Conservation (phyloP, 2,888 invertebrate species). For the Caradrina kadenii region DNA sequence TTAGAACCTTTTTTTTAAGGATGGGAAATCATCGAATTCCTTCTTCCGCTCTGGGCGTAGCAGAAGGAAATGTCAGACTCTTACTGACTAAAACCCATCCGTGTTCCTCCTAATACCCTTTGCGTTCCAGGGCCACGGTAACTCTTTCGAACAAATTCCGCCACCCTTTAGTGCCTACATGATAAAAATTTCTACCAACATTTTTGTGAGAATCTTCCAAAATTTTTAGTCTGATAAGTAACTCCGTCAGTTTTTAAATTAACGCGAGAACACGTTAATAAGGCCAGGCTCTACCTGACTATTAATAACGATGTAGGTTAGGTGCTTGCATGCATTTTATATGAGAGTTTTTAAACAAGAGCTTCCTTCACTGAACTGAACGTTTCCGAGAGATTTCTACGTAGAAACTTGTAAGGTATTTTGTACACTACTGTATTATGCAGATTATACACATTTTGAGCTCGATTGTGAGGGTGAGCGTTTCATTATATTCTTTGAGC, state of each 20-base stretch:
- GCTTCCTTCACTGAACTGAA: slow-evolving; percentile 32
- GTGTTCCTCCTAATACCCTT: too few species aligned
- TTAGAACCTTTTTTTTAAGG: too few species aligned
- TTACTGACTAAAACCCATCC: too few species aligned
- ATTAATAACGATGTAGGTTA: slow-evolving; percentile 51
- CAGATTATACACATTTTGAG: slow-evolving; percentile 31
- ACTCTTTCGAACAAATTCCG: too few species aligned
- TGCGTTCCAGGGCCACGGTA: too few species aligned
- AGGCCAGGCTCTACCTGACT: slow-evolving; percentile 28
- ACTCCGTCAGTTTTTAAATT: slow-evolving; percentile 48
- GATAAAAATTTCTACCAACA: too few species aligned
- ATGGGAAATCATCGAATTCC: too few species aligned
- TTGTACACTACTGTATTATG: slow-evolving; percentile 30
- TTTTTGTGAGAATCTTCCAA: not conserved
- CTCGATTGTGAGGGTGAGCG: slow-evolving; percentile 6
- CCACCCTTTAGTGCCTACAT: too few species aligned
- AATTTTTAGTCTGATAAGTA: slow-evolving; percentile 15
- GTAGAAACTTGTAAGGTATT: slow-evolving; percentile 22
- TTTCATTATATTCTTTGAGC: slow-evolving; percentile 22
- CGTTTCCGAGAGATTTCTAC: slow-evolving; percentile 31
- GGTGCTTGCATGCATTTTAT: slow-evolving; percentile 56
- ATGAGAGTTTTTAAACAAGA: slow-evolving; percentile 49
- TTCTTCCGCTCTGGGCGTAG: too few species aligned
- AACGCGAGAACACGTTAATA: slow-evolving; percentile 40
- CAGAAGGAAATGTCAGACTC: too few species aligned